Evolutionary conservation across 2,888 invertebrate species (phyloP), one percentile per base, ranked within the genome.

Genomic region (Melinaea menophilus): DNA sequence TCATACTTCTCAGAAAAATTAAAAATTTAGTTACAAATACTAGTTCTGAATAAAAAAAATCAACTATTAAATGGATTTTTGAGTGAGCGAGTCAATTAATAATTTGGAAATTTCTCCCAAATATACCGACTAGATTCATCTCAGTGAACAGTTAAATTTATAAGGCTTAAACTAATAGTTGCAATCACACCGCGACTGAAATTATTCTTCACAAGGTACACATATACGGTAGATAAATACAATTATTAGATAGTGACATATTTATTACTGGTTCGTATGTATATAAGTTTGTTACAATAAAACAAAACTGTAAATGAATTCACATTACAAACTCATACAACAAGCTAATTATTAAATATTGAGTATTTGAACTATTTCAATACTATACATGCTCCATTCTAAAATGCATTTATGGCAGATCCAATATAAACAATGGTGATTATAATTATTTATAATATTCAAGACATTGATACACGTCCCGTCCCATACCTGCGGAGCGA

Each of bases 361-460:
- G 51, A 51, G 51, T 51, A 51, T 51, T 51, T 51, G 51, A 41
- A 51, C 51, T 51, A 51, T 51, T 51, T 51, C 51, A 51, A 51
- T 51, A 22, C 48, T 48, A 48, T 48, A 51, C 31, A 31, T 51
- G 31, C 31, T 51, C 7, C 22, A n/a, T 48, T 51, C 51, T 31
- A 51, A 51, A 51, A 51, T 51, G 51, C 51, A 51, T 51, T 22
- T 51, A 51, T 51, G 51, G 51, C 51, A 51, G 51, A 51, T 51
- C 31, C 31, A 51, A 31, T 51, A 51, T 51, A 22, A 51, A 51
- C 22, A 51, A 51, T 9, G 9, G 41, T 41, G 41, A 22, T 13
- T 22, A 22, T 51, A 51, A 51, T 22, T 9, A 13, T 13, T 48
- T 13, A 48, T 51, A 51, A 22, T 31, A 31, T 31, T 31, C 31